Percentiles rank a stretch among this genome's conserved stretches.
Conservation (phyloP, 2,797 vertebrate genomes). For the Austrolebias charrua region DNA sequence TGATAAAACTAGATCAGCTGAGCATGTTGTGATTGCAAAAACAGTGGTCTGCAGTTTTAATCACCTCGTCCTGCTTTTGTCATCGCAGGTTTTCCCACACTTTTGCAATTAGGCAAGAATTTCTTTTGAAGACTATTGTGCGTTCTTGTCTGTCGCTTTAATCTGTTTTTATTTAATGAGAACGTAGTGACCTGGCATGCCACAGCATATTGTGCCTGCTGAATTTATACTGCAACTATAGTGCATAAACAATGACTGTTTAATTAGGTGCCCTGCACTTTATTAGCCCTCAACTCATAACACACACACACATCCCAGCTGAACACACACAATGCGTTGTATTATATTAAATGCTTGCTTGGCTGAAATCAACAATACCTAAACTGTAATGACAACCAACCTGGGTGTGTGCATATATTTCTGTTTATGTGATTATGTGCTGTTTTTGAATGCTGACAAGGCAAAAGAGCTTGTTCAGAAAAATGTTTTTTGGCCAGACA, state of each 20-base stretch:
- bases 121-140: constrained; percentile 71
- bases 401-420: constrained; percentile 32
- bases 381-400: constrained; percentile 57
- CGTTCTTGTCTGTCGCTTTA: constrained; percentile 59
- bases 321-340: constrained; percentile 43
- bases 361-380: constrained; percentile 60
- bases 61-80: constrained; percentile 53
- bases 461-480: constrained; percentile 64
- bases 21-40: constrained; percentile 32
- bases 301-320: constrained; percentile 38
- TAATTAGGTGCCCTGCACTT: constrained; percentile 80
- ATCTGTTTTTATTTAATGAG: constrained; percentile 73
- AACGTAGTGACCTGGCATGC: constrained; percentile 61
- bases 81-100: constrained; percentile 53
- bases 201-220: constrained; percentile 64
- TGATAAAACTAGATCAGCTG: constrained; percentile 34
- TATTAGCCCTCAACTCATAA: constrained; percentile 78
- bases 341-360: constrained; percentile 67
- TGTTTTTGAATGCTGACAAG: constrained; percentile 51
- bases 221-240: constrained; percentile 71
- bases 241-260: constrained; percentile 80
- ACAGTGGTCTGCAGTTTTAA: constrained; percentile 44
- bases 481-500: constrained; percentile 64
- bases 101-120: constrained; percentile 72
- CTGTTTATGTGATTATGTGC: constrained; percentile 44